Evolutionary conservation across 2,797 vertebrate genomes (phyloP).

Genomic region (Perdix hodgsoniae): DNA sequence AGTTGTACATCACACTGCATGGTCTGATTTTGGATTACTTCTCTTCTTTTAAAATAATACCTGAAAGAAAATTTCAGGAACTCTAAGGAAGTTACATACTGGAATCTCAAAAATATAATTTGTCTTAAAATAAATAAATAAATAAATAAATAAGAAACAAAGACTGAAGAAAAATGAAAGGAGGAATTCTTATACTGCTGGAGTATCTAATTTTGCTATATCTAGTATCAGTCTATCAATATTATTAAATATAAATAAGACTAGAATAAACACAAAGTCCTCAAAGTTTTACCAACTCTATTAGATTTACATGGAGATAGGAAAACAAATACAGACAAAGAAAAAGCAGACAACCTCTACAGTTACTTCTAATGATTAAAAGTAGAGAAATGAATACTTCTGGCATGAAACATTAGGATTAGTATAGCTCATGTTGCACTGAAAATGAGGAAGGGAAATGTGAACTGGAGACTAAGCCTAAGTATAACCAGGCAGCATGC

Average conservation of each 20-base stretch:
- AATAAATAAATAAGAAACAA: background rate
- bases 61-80: background rate
- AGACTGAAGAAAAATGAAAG: background rate
- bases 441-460: background rate
- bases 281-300: slow-evolving; percentile 7
- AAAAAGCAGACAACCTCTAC: background rate
- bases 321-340: slow-evolving; percentile 5
- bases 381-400: background rate
- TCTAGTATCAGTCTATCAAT: background rate
- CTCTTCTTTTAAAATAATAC: background rate
- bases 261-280: background rate
- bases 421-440: background rate
- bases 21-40: background rate
- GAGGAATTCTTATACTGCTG: background rate
- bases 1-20: background rate
- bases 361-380: slow-evolving; percentile 23
- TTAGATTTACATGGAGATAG: background rate
- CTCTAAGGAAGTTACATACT: background rate
- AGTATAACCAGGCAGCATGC: background rate
- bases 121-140: background rate
- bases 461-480: background rate
- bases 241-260: slow-evolving; percentile 34
- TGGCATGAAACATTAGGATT: background rate
- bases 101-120: background rate
- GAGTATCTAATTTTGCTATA: background rate